Evolutionary conservation across 2,113 vertebrate species (phyloP), one percentile per base, ranked within the genome.

Genomic region (Oryzias javanicus): DNA sequence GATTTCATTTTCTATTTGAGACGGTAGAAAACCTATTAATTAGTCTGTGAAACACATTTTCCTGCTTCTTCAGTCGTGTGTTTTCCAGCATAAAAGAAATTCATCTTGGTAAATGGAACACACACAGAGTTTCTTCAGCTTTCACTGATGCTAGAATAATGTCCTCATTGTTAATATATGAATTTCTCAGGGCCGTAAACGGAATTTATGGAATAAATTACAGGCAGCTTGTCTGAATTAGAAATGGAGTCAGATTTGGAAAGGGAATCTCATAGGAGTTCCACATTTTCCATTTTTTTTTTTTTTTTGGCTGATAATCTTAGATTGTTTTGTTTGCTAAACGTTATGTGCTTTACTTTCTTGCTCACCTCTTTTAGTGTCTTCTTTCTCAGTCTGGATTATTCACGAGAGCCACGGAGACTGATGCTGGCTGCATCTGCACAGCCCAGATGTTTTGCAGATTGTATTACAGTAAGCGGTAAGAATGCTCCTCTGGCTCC

Each of bases 361-460:
- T 7, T 19, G 1, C 4, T 47, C 16, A 7, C 7, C 19, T 47
- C 10, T 25, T 48, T 22, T 35, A 4, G 55, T 48, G 24, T 47
- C 18, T 27, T 35, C 42, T 45, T 25, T 48, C 5, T 12, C 15
- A 29, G 48, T 66, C 61, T 64, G 59, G 48, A 69, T 72, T 44
- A 42, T 3, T 14, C n/a, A 14, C 48, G 61, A 64, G n/a, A n/a
- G n/a, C n/a, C n/a, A n/a, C 6, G 78, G 49, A 48, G 45, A 62
- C 62, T 50, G n/a, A 10, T 29, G 57, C 64, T 79, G 66, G 72
- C 66, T 57, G 45, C 7, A n/a, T 49, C 48, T 42, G 54, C 51
- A 12, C 0, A 52, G 52, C 4, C 73, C 90, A 92, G 81, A 88
- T 91, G 90, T 70, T 58, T 48, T 71, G 80, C 91, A 92, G 86